Percentiles rank a stretch among this genome's conserved stretches.
Conservation (phyloP, 2,888 invertebrate species). For the Habroteleia sp. region DNA sequence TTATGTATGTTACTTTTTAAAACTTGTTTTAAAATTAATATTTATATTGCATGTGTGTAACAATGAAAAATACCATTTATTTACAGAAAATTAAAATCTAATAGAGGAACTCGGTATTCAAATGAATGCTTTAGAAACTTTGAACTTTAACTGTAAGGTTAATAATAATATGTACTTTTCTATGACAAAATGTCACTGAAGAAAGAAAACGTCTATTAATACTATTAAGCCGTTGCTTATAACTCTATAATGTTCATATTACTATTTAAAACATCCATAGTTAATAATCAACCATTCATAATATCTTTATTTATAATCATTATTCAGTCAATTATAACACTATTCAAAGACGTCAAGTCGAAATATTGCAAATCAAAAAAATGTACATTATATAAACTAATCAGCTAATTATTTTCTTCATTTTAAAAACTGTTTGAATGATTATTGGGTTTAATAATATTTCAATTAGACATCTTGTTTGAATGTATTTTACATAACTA, state of each 20-base stretch:
- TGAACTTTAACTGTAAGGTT: too few relatives aligned
- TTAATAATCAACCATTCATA: conserved; percentile 28
- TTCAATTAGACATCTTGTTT: too few relatives aligned
- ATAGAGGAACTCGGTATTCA: conserved; percentile 12
- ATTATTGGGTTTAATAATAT: too few relatives aligned
- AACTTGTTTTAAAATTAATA: too few relatives aligned
- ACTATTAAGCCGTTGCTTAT: conserved; percentile 31
- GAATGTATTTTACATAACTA: too few relatives aligned
- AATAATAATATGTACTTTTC: too few relatives aligned
- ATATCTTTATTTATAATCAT: conserved; percentile 23
- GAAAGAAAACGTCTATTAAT: conserved; percentile 19
- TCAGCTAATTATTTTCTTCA: too few relatives aligned
- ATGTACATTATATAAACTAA: too few relatives aligned
- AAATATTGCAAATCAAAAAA: conserved; percentile 7
- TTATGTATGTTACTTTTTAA: too few relatives aligned
- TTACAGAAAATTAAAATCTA: conserved; percentile 13
- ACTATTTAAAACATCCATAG: conserved; percentile 31
- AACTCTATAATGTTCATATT: conserved; percentile 14
- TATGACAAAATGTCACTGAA: neutral
- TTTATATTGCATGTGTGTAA: too few relatives aligned
- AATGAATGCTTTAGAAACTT: conserved; percentile 6
- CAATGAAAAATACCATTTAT: conserved; percentile 11
- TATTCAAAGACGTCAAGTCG: conserved; percentile 20
- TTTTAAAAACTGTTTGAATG: too few relatives aligned
- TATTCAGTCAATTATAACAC: conserved; percentile 52